Percentiles rank a stretch among this genome's conserved stretches.
Evolutionary conservation across 2,797 vertebrate genomes (phyloP).

Genomic region (Chrosomus eos): DNA sequence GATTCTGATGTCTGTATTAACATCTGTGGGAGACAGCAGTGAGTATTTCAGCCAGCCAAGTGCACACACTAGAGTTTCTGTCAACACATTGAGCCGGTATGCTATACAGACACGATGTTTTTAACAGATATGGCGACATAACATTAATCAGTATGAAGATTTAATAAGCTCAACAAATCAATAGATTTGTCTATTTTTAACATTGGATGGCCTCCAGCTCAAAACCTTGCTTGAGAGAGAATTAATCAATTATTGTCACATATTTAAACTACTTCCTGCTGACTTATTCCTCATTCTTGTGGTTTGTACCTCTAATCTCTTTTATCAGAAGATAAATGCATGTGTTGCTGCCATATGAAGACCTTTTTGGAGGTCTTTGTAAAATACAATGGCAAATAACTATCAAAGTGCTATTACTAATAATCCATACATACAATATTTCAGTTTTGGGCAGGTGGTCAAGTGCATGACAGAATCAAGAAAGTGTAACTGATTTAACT

Average conservation of each 20-base stretch:
- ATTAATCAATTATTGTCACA: not conserved
- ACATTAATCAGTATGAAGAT: not conserved
- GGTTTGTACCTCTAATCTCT: not conserved
- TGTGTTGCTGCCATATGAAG: too few relatives aligned
- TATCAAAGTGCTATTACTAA: not conserved
- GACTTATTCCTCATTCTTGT: constrained; percentile 8
- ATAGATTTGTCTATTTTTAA: not conserved
- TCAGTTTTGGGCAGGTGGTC: not conserved
- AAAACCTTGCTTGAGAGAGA: not conserved
- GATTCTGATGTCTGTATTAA: constrained; percentile 55
- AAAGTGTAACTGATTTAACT: not conserved
- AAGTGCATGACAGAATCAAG: not conserved
- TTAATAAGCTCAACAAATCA: constrained; percentile 3
- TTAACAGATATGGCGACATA: constrained; percentile 12
- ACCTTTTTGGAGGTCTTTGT: not conserved
- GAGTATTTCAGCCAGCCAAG: constrained; percentile 34
- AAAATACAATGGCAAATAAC: not conserved
- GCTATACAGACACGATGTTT: not conserved
- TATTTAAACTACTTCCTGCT: not conserved
- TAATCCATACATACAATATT: not conserved
- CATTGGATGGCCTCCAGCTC: not conserved
- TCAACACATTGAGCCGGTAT: not conserved
- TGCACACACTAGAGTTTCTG: not conserved
- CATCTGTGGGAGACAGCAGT: constrained; percentile 46
- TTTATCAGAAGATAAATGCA: not conserved